Evolutionary conservation across 2,113 vertebrate species (phyloP), one percentile per base, ranked within the genome.

Genomic region (Pelobates fuscus): DNA sequence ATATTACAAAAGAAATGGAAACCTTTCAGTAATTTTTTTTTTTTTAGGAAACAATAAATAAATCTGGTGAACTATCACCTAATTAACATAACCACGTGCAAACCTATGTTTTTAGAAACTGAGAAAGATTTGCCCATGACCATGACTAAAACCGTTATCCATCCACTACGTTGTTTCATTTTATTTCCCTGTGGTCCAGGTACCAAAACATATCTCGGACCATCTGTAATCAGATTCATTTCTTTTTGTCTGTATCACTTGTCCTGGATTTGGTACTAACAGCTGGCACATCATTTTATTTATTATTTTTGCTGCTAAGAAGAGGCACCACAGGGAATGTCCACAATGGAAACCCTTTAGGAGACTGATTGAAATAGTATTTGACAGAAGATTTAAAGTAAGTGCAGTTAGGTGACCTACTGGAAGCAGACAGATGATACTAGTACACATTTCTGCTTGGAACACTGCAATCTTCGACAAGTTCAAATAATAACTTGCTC

Each of bases 341-440:
- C 8, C 11, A 25, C 25, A 43, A 61, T 79, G 72, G 20, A 81
- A 80, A 81, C 52, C 23, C 77, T 80, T 78, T 77, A 79, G 79
- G 78, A 76, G 63, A 60, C 76, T 78, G 82, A 85, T 75, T 72
- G 81, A 82, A 83, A 86, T 81, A 78, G 77, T 67, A 79, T 77
- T 73, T 77, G 79, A 82, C 81, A 78, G 79, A 71, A 78, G 68
- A 81, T 84, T 83, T 84, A 82, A 79, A 70, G 79, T 60, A 67
- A 63, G 0, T 1, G 81, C 89, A 92, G 91, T 92, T 93, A 92
- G 82, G 80, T 1, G 5, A 84, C 63, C 84, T 74, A 74, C 84
- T 82, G 86, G 78, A 92, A 91, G 82, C 76, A 86, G 81, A 82
- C 85, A 88, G 85, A 80, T 84, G 84, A 84, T 88, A 81, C 75